Evolutionary conservation across 2,888 invertebrate species (phyloP).

Genomic region (Tryphoninae sp.): DNA sequence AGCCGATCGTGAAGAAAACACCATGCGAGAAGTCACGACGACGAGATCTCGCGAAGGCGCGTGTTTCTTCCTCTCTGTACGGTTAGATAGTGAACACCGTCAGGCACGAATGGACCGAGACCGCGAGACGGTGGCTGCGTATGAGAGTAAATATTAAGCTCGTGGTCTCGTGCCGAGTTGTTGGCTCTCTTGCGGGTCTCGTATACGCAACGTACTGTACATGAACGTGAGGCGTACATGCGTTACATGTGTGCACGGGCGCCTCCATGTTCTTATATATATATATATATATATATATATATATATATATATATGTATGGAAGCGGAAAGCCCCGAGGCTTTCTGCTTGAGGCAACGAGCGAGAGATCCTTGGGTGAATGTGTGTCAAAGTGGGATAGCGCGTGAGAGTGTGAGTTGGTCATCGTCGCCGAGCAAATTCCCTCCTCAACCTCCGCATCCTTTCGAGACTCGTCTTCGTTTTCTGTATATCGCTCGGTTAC

Average conservation of each 20-base stretch:
- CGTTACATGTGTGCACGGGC: conserved; percentile 63
- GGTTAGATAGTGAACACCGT: conserved; percentile 72
- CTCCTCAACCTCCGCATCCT: conserved; percentile 11
- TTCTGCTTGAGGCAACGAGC: conserved; percentile 45
- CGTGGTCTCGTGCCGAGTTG: conserved; percentile 71
- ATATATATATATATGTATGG: conserved; percentile 59
- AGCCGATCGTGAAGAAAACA: not conserved
- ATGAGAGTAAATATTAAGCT: conserved; percentile 77
- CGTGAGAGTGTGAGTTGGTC: conserved; percentile 25
- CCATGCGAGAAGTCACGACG: conserved; percentile 22
- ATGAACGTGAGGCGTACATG: conserved; percentile 46
- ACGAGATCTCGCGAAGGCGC: conserved; percentile 41
- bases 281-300: conserved; percentile 53
- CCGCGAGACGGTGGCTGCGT: conserved; percentile 67
- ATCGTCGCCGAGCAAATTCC: conserved; percentile 34
- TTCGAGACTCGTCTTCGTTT: conserved; percentile 35
- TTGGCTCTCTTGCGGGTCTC: conserved; percentile 55
- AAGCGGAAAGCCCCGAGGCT: conserved; percentile 35
- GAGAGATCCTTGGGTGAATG: conserved; percentile 56
- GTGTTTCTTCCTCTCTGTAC: conserved; percentile 67
- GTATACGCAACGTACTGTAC: conserved; percentile 54
- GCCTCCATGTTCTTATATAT: conserved; percentile 44
- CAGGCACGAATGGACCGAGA: conserved; percentile 75
- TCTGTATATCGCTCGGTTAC: conserved; percentile 21
- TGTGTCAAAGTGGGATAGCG: conserved; percentile 60